phyloP scores from a whole-genome alignment of 2,888 invertebrate species.

The Panzeria rudis region DNA sequence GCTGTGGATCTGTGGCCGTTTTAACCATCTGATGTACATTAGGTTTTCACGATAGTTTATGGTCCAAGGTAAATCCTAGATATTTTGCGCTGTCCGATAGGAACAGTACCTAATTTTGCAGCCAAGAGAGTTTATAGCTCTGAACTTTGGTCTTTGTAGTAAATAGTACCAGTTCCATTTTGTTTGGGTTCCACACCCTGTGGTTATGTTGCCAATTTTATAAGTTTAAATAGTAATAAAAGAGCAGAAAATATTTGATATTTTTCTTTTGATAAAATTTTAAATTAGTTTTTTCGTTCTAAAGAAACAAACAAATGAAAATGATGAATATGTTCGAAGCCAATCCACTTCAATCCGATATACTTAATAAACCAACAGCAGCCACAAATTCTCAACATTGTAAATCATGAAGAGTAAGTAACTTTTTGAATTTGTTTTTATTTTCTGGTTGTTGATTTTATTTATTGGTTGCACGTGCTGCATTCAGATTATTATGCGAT shows the following conservation, averaged over 20 bases:
- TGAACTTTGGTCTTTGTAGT: no score
- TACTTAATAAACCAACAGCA: neutral
- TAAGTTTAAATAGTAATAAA: neutral
- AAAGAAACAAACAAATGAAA: neutral
- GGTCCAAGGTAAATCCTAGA: no score
- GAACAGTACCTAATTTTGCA: no score
- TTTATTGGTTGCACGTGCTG: conserved; percentile 63
- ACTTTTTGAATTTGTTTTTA: conserved; percentile 50
- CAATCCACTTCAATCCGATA: conserved; percentile 2
- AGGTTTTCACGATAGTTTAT: no score
- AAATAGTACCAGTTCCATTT: no score
- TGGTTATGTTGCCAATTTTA: neutral
- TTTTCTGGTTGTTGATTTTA: conserved; percentile 47
- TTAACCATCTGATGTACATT: no score
- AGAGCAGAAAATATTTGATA: neutral
- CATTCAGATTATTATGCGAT: conserved; percentile 27
- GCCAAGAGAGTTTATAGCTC: no score
- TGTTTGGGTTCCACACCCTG: no score
- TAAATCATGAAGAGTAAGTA: conserved; percentile 42
- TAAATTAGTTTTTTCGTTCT: conserved; percentile 17
- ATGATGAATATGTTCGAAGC: conserved; percentile 6
- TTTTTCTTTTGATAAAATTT: conserved; percentile 35
- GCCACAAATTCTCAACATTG: neutral
- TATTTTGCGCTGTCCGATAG: no score
- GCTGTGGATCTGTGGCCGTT: no score